Base-by-base conservation (phyloP, 2,797 vertebrate genomes). In the Spinibarbus caldwelli region DNA sequence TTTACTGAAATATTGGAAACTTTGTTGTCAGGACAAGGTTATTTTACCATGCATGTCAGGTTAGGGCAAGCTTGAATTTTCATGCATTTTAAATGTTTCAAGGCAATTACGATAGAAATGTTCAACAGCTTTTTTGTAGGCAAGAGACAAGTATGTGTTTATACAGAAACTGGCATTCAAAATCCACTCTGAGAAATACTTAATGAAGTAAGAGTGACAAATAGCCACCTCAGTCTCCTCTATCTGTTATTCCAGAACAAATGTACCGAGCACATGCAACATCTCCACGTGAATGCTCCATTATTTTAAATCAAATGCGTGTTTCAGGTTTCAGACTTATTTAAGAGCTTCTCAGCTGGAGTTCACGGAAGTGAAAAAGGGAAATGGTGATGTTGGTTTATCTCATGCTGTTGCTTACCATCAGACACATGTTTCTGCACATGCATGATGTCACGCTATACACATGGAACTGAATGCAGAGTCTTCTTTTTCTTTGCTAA, bases 11-110 rank as follows among this genome's bases (percentile, higher is more conserved):
- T 26, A 73, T 49, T 49, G 43, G 26, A 73, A 49, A 75, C 17
- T 34, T 73, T 75, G 71, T 49, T 31, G 45, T 31, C 45, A 75
- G 71, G 45, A 75, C 43, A 73, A 47, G 8, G 41, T 70, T 70
- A 14, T 70, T 70, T 70, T 41, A 38, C 21, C 12, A 14, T n/a
- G 21, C 2, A 34, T 66, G 31, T 34, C 17, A 70, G 67, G 67
- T 70, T 70, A 12, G 36, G 67, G 21, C 21, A 70, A 59, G 57
- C 26, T 5, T 59, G 5, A 11, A 59, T 59, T 59, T 59, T 59
- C 11, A 59, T 26, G n/a, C n/a, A 59, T 64, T 64, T 31, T 7
- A 64, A 64, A 64, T 64, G 29, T 64, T 64, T 17, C 59, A 31
- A 31, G 59, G 59, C 14, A 64, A 31, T 7, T 15, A 47, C 45